Evolutionary conservation across 2,888 invertebrate genomes (phyloP).

Genomic region (Galerucella pusilla): DNA sequence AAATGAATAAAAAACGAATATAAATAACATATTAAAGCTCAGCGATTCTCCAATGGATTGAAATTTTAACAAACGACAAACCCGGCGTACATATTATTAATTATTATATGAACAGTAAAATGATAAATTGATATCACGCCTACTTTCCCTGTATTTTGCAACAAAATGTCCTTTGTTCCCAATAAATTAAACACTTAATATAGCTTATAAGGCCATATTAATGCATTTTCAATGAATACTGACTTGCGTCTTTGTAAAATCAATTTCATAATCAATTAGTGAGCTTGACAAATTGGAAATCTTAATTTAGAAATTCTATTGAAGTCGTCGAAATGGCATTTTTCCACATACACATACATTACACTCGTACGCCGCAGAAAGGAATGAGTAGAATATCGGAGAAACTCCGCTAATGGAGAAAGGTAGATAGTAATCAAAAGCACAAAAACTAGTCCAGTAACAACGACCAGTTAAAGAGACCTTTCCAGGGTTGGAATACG

Average conservation of each 20-base stretch:
- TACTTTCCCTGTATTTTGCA: too few species aligned
- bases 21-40: too few species aligned
- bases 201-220: too few species aligned
- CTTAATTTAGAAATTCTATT: slow-evolving; percentile 3
- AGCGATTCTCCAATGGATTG: too few species aligned
- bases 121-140: too few species aligned
- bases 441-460: slow-evolving; percentile 40
- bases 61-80: too few species aligned
- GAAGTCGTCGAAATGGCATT: not conserved
- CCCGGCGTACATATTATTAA: too few species aligned
- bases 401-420: slow-evolving; percentile 31
- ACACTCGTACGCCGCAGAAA: slow-evolving; percentile 18
- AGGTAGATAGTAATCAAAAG: slow-evolving; percentile 41
- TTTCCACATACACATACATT: slow-evolving; percentile 12
- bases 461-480: slow-evolving; percentile 18
- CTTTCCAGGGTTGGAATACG: slow-evolving; percentile 8
- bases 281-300: not conserved
- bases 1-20: too few species aligned
- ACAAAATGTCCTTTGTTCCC: too few species aligned
- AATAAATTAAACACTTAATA: too few species aligned
- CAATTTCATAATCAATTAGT: not conserved
- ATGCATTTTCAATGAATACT: not conserved
- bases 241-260: not conserved
- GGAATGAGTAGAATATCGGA: slow-evolving; percentile 23
- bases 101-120: too few species aligned